Evolutionary conservation across 2,888 invertebrate genomes (phyloP).

Genomic region (Tillus elongatus): DNA sequence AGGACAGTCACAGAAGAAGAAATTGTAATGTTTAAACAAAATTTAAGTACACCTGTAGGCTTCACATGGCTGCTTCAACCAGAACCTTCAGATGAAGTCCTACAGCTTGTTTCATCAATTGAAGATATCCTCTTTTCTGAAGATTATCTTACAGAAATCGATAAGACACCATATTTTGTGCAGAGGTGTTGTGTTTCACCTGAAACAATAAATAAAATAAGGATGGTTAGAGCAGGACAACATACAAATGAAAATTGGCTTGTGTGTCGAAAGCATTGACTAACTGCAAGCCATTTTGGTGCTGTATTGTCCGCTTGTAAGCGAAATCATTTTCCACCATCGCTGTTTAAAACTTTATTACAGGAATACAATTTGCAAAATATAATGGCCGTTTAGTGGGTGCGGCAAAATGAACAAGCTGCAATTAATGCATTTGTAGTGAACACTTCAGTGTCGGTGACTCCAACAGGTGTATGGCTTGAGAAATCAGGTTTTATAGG

Average conservation of each 20-base stretch:
- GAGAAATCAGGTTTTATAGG: slow-evolving; percentile 13
- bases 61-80: slow-evolving; percentile 14
- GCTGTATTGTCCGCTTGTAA: slow-evolving; percentile 11
- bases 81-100: slow-evolving; percentile 8
- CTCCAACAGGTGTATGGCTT: slow-evolving; percentile 12
- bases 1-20: no score
- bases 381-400: slow-evolving; percentile 14
- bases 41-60: no score
- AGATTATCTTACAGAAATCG: slow-evolving; percentile 8
- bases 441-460: slow-evolving; percentile 5
- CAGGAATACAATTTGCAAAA: background rate
- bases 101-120: slow-evolving; percentile 8
- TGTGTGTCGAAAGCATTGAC: slow-evolving; percentile 11
- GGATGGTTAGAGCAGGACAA: slow-evolving; percentile 11
- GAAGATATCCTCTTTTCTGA: slow-evolving; percentile 12
- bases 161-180: slow-evolving; percentile 9
- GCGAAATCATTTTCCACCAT: slow-evolving; percentile 8
- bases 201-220: slow-evolving; percentile 10
- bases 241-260: slow-evolving; percentile 14
- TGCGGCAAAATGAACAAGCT: slow-evolving; percentile 11
- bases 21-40: no score
- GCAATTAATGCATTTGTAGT: slow-evolving; percentile 11
- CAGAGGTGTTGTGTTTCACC: slow-evolving; percentile 3
- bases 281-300: slow-evolving; percentile 17
- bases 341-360: background rate